Percentiles rank a stretch among this genome's conserved stretches.
These are phyloP conservation scores for Lanistes nyassanus DNA, from an alignment of 1,140 invertebrate species.

Conservation along the genomic window DNA sequence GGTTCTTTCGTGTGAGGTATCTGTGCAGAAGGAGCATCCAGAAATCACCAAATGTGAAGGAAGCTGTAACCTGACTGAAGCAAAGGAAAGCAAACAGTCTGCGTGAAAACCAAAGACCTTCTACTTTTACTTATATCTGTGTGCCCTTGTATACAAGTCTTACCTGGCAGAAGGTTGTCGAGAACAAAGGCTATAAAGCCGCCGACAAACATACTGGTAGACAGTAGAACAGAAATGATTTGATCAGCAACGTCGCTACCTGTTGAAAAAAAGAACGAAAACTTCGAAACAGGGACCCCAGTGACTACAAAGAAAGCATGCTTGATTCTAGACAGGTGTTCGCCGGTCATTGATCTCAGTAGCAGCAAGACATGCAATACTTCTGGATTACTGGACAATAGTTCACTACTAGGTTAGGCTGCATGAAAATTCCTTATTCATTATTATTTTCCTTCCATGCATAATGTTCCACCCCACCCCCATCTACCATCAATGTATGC, in stretches of 20 bases:
- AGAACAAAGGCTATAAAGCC: constrained; percentile 33
- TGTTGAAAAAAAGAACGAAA: constrained; percentile 48
- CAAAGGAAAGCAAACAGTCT: too few species aligned
- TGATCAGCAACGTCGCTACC: constrained; percentile 60
- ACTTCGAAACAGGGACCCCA: constrained; percentile 48
- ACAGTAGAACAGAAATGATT: constrained; percentile 32
- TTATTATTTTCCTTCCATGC: too few species aligned
- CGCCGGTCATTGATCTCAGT: neutral
- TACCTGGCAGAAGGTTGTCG: constrained; percentile 43
- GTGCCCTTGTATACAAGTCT: neutral
- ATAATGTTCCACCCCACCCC: neutral
- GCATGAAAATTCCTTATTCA: too few species aligned
- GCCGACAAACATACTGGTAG: constrained; percentile 30
- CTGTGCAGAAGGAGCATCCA: too few species aligned
- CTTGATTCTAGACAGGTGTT: neutral
- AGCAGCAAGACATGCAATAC: neutral
- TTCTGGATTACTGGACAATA: neutral
- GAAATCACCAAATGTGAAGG: too few species aligned
- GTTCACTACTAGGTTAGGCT: neutral
- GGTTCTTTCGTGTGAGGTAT: too few species aligned
- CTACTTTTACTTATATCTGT: too few species aligned
- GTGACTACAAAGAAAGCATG: neutral
- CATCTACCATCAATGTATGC: neutral
- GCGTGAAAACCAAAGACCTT: too few species aligned
- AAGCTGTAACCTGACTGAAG: too few species aligned